Evolutionary conservation across 2,888 invertebrate genomes (phyloP).

Genomic region (Drosophila atripex): DNA sequence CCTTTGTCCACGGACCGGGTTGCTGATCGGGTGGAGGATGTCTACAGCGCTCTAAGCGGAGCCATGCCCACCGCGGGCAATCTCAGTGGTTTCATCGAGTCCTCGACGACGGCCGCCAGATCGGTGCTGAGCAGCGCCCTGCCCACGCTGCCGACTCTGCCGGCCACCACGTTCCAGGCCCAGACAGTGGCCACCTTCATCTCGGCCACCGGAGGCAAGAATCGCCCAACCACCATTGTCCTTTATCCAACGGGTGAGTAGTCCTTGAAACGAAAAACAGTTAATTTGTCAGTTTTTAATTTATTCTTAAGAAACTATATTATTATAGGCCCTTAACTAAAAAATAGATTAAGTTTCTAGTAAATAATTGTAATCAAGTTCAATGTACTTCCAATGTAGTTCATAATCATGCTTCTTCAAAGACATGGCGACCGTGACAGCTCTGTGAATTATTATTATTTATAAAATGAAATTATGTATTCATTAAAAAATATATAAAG

Average conservation of each 20-base stretch:
- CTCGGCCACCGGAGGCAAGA: slow-evolving; percentile 85
- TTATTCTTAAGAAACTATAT: too few species aligned
- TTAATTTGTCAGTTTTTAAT: too few species aligned
- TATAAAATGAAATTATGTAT: too few species aligned
- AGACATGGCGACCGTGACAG: too few species aligned
- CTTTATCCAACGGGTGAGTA: slow-evolving; percentile 89
- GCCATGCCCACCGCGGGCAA: slow-evolving; percentile 39
- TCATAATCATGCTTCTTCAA: too few species aligned
- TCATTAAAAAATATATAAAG: too few species aligned
- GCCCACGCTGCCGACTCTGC: slow-evolving; percentile 35
- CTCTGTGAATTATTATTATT: too few species aligned
- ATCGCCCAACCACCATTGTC: slow-evolving; percentile 89
- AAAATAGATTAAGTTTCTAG: too few species aligned
- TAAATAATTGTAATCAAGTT: too few species aligned
- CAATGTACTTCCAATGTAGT: too few species aligned
- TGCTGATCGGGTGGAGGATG: slow-evolving; percentile 13
- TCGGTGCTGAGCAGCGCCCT: slow-evolving; percentile 56
- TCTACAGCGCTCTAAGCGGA: slow-evolving; percentile 51
- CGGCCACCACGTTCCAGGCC: slow-evolving; percentile 68
- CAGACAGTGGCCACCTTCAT: slow-evolving; percentile 83
- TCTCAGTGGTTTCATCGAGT: slow-evolving; percentile 58
- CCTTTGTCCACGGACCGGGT: neutral
- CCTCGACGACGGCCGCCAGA: slow-evolving; percentile 70
- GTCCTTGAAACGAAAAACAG: neutral
- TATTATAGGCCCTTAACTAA: too few species aligned